These are phyloP conservation scores for Leptothorax acervorum DNA, from an alignment of 2,888 invertebrate species.

Conservation along the genomic window DNA sequence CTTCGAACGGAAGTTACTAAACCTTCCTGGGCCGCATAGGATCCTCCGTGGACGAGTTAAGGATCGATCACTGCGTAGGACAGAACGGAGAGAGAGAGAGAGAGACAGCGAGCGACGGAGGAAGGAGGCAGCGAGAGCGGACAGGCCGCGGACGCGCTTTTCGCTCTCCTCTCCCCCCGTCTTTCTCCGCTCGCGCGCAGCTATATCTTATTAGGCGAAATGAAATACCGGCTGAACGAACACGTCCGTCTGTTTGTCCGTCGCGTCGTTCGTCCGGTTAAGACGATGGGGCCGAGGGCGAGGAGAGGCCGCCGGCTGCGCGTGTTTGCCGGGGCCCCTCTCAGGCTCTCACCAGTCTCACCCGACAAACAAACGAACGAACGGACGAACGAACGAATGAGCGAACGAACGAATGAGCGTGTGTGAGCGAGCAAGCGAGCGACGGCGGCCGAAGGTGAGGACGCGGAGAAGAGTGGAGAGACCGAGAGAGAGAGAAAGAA, in stretches of 20 bases:
- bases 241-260: constrained; percentile 76
- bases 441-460: constrained; percentile 37
- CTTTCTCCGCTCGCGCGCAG: constrained; percentile 43
- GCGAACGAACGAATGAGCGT: background rate
- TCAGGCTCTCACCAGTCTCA: too few relatives aligned
- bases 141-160: constrained; percentile 6
- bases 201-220: constrained; percentile 70
- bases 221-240: constrained; percentile 67
- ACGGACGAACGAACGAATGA: background rate
- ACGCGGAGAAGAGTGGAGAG: constrained; percentile 57
- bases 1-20: background rate
- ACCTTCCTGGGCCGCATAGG: background rate
- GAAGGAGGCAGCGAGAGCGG: constrained; percentile 38
- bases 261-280: constrained; percentile 70
- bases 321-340: constrained; percentile 75
- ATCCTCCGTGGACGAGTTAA: background rate
- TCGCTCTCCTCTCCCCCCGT: constrained; percentile 26
- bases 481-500: constrained; percentile 45
- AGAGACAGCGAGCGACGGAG: constrained; percentile 27
- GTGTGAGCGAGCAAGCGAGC: constrained; percentile 5
- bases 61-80: constrained; percentile 22
- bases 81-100: constrained; percentile 20
- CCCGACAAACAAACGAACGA: background rate
- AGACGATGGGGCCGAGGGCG: constrained; percentile 66
- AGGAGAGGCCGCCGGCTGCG: constrained; percentile 70